A percentile compares a stretch with the other conserved stretches of the same genome.
Conservation (phyloP, 1,140 invertebrate genomes). For the Brachionus asplanchnoidis region DNA sequence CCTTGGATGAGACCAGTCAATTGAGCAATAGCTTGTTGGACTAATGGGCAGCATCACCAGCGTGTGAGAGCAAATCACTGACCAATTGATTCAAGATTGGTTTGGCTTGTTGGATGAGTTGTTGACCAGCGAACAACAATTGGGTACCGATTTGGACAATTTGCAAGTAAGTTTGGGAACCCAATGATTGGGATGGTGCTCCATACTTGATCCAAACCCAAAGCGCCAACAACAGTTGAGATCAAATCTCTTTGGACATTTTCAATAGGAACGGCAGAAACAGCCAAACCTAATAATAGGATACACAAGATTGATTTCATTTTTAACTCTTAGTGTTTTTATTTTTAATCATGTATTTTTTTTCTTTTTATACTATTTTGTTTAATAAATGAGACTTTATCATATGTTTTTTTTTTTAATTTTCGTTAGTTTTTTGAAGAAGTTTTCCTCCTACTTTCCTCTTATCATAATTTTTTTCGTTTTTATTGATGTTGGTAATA, state of each 20-base stretch:
- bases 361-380: neutral
- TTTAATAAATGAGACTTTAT: neutral
- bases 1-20: neutral
- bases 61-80: neutral
- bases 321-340: neutral
- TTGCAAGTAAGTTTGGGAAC: too few relatives aligned
- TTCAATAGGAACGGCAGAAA: neutral
- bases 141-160: neutral
- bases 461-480: neutral
- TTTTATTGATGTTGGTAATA: neutral
- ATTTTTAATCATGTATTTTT: neutral
- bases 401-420: neutral
- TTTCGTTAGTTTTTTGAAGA: neutral
- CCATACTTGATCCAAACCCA: slow-evolving; percentile 19
- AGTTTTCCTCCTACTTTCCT: neutral
- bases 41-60: slow-evolving; percentile 1
- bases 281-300: neutral
- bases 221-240: neutral
- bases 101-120: neutral
- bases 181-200: neutral
- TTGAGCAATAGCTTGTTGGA: neutral
- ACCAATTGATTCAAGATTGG: slow-evolving; percentile 14
- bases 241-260: neutral
- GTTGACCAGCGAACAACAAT: slow-evolving; percentile 24
- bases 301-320: neutral